phyloP scores from a whole-genome alignment of 2,888 invertebrate genomes.

The Trissolcus brochymenae region DNA sequence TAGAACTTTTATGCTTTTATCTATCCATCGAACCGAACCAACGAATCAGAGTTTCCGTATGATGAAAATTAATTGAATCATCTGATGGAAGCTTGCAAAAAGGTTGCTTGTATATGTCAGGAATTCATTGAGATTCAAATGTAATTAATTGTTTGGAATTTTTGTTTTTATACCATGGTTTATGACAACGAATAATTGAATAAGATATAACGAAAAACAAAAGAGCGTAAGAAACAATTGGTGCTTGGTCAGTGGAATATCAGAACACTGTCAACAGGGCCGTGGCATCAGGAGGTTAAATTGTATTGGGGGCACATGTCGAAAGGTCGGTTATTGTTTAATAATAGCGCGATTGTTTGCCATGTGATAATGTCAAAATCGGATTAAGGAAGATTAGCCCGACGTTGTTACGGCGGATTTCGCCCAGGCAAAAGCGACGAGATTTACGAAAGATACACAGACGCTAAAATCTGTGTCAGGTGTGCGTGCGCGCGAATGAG shows the following conservation, averaged over 20 bases:
- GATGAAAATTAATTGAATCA: too few relatives aligned
- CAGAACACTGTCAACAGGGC: slow-evolving; percentile 13
- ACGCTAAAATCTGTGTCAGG: slow-evolving; percentile 23
- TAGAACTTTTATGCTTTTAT: too few relatives aligned
- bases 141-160: too few relatives aligned
- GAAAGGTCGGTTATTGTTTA: slow-evolving; percentile 42
- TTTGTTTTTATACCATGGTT: too few relatives aligned
- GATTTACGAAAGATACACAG: slow-evolving; percentile 14
- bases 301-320: slow-evolving; percentile 21
- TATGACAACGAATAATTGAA: background rate
- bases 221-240: slow-evolving; percentile 45
- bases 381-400: slow-evolving; percentile 44
- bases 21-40: too few relatives aligned
- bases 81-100: too few relatives aligned
- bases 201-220: slow-evolving; percentile 32
- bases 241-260: slow-evolving; percentile 19
- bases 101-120: too few relatives aligned
- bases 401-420: slow-evolving; percentile 23
- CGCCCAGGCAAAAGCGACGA: slow-evolving; percentile 8
- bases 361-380: slow-evolving; percentile 42
- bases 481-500: slow-evolving; percentile 33
- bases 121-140: too few relatives aligned
- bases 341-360: slow-evolving; percentile 49
- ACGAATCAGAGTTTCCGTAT: too few relatives aligned
- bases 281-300: slow-evolving; percentile 29